A percentile compares a stretch with the other conserved stretches of the same genome.
phyloP scores from a whole-genome alignment of 1,140 invertebrate species.

The Neocloeon triangulifer region DNA sequence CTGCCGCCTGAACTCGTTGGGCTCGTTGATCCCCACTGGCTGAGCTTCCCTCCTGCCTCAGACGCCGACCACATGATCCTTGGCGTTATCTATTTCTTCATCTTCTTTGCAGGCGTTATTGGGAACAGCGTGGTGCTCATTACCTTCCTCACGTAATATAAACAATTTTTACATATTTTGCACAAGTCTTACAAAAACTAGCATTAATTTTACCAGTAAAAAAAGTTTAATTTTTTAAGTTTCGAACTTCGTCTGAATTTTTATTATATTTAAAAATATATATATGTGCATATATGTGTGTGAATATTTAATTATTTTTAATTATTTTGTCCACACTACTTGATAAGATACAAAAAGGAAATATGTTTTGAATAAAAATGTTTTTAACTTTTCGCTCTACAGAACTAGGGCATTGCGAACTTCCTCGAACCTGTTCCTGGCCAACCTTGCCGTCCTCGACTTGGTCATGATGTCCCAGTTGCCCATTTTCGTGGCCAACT shows the following conservation, averaged over 20 bases:
- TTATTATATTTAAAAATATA: background rate
- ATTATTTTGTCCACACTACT: background rate
- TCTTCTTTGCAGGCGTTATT: conserved; percentile 37
- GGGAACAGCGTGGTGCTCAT: conserved; percentile 63
- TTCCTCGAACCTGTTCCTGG: conserved; percentile 54
- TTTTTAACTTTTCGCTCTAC: conserved; percentile 9
- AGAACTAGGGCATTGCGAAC: conserved; percentile 43
- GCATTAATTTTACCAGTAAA: background rate
- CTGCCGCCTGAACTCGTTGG: conserved; percentile 39
- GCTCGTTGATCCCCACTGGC: conserved; percentile 47
- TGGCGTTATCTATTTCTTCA: conserved; percentile 41
- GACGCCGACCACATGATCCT: conserved; percentile 47
- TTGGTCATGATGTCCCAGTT: conserved; percentile 49
- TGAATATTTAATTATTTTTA: background rate
- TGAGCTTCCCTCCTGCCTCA: conserved; percentile 36
- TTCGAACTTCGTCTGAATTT: background rate
- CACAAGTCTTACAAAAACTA: background rate
- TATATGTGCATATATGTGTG: background rate
- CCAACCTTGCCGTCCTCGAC: conserved; percentile 56
- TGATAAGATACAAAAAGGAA: background rate
- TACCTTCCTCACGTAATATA: conserved; percentile 49
- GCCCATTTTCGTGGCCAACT: conserved; percentile 42
- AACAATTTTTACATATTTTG: background rate
- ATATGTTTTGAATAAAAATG: background rate
- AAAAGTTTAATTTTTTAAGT: background rate